Evolutionary conservation across 2,113 vertebrate genomes (phyloP).

Genomic region (Burhinus oedicnemus): DNA sequence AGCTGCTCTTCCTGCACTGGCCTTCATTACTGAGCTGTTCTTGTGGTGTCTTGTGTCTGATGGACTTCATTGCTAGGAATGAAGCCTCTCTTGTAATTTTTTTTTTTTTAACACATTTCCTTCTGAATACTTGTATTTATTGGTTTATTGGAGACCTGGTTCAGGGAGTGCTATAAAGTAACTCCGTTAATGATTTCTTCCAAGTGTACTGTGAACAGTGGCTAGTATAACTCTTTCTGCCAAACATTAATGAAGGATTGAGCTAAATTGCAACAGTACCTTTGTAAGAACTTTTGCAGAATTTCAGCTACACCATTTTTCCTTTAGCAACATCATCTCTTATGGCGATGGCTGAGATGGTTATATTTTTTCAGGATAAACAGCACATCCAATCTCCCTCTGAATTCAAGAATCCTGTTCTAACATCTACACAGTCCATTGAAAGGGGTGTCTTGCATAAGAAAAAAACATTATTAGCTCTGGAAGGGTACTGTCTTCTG

Average conservation of each 20-base stretch:
- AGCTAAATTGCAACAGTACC: not conserved
- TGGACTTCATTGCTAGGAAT: accelerated
- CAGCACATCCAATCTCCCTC: not conserved
- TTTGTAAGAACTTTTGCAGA: not conserved
- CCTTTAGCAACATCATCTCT: not conserved
- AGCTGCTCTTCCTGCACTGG: not conserved
- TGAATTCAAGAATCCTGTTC: not conserved
- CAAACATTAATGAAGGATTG: not conserved
- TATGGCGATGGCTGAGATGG: not conserved
- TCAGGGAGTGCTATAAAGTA: not conserved
- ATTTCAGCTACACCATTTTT: not conserved
- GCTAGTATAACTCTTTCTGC: not conserved
- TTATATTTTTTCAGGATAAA: not conserved
- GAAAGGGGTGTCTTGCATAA: not conserved
- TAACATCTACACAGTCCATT: not conserved
- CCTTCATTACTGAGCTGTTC: not conserved
- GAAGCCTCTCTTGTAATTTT: not conserved
- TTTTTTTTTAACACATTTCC: accelerated
- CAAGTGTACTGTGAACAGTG: not conserved
- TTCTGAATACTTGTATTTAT: not conserved
- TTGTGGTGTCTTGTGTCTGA: not conserved
- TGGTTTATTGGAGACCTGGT: not conserved
- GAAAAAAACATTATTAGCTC: not conserved
- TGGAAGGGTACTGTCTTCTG: not conserved
- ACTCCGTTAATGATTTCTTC: not conserved